phyloP scores from a whole-genome alignment of 2,113 vertebrate species.

The Macroglossus sobrinus region DNA sequence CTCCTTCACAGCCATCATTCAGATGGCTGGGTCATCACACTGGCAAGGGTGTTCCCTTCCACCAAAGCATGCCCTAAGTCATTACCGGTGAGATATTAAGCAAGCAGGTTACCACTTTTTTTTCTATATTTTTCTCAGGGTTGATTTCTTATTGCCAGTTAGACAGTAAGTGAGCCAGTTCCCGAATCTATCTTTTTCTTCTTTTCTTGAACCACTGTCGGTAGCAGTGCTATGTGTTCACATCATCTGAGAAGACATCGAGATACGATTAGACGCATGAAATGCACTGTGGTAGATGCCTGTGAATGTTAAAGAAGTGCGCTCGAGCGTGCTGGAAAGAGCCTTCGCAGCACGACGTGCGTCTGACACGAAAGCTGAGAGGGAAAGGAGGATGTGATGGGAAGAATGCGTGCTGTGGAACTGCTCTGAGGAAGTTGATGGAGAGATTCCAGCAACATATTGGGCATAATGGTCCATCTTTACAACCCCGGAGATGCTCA shows the following conservation, averaged over 20 bases:
- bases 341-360: rapidly evolving
- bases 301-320: not conserved
- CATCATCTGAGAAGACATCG: not conserved
- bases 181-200: not conserved
- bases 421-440: not conserved
- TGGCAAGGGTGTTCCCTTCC: not conserved
- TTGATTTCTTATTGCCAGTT: not conserved
- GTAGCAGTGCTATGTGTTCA: not conserved
- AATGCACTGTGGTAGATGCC: not conserved
- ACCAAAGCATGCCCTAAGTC: not conserved
- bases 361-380: not conserved
- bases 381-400: not conserved
- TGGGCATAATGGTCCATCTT: not conserved
- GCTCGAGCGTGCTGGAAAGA: not conserved
- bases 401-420: not conserved
- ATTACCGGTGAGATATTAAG: not conserved
- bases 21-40: not conserved
- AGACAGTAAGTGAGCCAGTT: not conserved
- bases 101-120: not conserved
- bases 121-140: not conserved
- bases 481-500: not conserved
- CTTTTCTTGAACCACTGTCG: not conserved
- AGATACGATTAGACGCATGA: not conserved
- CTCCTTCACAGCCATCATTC: not conserved
- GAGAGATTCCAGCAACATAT: not conserved